Evolutionary conservation across 1,140 invertebrate species (phyloP).

Genomic region (Nephila pilipes): DNA sequence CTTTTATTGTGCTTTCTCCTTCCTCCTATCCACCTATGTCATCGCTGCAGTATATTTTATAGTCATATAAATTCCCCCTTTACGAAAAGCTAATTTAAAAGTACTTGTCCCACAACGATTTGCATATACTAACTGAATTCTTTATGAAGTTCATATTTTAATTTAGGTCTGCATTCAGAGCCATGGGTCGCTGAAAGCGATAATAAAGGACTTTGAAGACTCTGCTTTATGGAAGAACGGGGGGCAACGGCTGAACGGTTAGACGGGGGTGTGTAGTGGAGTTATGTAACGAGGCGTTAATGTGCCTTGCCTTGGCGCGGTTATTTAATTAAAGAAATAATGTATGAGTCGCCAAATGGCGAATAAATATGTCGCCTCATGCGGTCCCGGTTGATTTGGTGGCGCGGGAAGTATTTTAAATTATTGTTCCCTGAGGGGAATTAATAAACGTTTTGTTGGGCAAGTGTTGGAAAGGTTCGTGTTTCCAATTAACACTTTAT

Average conservation of each 20-base stretch:
- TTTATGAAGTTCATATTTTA: conserved; percentile 77
- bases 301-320: conserved; percentile 72
- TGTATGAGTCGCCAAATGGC: conserved; percentile 76
- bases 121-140: conserved; percentile 76
- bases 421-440: conserved; percentile 70
- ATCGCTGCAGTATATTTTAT: conserved; percentile 68
- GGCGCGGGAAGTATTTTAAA: conserved; percentile 67
- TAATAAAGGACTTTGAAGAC: conserved; percentile 71
- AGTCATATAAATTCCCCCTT: conserved; percentile 65
- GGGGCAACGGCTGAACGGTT: not conserved
- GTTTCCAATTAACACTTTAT: conserved; percentile 72
- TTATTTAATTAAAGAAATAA: conserved; percentile 77
- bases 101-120: conserved; percentile 70
- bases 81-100: conserved; percentile 75
- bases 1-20: conserved; percentile 50
- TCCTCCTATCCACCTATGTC: not conserved
- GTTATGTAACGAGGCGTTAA: conserved; percentile 76
- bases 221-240: conserved; percentile 62
- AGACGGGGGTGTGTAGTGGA: not conserved
- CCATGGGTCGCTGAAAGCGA: conserved; percentile 59
- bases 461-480: conserved; percentile 51
- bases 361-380: conserved; percentile 76
- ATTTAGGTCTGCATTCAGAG: conserved; percentile 50
- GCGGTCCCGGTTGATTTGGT: conserved; percentile 53
- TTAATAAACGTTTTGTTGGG: conserved; percentile 76